Conservation (phyloP, 2,888 invertebrate species). For the Hirudinaria manillensis region DNA sequence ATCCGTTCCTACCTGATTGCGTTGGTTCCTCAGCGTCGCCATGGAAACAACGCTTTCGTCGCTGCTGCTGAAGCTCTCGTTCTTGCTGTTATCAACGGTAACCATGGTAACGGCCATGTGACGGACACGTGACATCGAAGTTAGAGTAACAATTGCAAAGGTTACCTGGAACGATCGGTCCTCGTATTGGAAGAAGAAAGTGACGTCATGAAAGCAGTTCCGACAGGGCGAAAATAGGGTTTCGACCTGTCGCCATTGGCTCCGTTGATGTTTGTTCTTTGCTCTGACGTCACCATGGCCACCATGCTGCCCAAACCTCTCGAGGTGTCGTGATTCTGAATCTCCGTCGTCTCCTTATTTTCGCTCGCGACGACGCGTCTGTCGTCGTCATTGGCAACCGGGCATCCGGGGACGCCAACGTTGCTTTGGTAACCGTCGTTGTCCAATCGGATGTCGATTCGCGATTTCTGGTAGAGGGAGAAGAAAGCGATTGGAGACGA, state of each 20-base stretch:
- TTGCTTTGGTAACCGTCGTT: neutral
- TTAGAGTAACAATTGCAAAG: neutral
- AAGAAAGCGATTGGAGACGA: neutral
- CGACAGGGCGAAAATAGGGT: neutral
- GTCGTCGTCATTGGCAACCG: neutral
- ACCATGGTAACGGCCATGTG: neutral
- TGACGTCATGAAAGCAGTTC: slow-evolving; percentile 10
- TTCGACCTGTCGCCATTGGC: neutral
- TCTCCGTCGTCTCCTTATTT: neutral
- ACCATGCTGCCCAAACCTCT: neutral
- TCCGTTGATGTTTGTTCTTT: neutral
- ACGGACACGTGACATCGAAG: neutral
- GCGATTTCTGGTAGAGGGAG: slow-evolving; percentile 3
- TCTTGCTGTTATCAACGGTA: neutral
- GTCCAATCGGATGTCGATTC: neutral
- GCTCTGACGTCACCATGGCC: neutral
- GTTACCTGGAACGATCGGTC: neutral
- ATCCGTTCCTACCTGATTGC: neutral
- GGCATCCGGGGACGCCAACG: neutral
- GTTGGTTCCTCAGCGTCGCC: neutral
- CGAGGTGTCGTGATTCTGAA: neutral
- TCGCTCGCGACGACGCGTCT: neutral
- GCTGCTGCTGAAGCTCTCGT: slow-evolving; percentile 18
- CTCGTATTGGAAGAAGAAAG: neutral
- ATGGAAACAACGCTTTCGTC: slow-evolving; percentile 11